Percentiles rank a stretch among this genome's conserved stretches.
phyloP scores from a whole-genome alignment of 2,888 invertebrate genomes.

The Schrankia costaestrigalis region DNA sequence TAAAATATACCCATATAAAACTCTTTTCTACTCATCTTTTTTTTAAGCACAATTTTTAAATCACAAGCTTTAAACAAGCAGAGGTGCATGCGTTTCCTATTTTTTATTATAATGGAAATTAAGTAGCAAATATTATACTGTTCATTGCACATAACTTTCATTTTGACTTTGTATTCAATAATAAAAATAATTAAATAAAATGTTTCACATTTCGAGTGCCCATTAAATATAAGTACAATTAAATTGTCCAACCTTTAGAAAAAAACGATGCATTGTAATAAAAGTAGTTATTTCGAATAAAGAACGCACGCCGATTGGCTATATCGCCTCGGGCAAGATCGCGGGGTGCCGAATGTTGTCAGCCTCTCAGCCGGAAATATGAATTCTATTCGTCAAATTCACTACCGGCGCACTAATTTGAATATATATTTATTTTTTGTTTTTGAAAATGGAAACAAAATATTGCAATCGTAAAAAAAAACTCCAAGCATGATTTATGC shows the following conservation, averaged over 20 bases:
- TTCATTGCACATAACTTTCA: too few relatives aligned
- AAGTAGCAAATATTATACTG: too few relatives aligned
- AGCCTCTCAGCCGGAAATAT: constrained; percentile 67
- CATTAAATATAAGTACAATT: constrained; percentile 55
- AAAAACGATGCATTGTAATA: constrained; percentile 54
- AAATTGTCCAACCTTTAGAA: constrained; percentile 51
- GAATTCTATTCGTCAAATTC: constrained; percentile 68
- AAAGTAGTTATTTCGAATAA: constrained; percentile 61
- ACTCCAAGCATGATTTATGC: too few relatives aligned
- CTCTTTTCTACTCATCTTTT: too few relatives aligned
- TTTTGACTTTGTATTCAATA: background rate
- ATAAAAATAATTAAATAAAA: background rate
- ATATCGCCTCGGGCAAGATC: constrained; percentile 69
- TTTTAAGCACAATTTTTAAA: too few relatives aligned
- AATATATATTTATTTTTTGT: constrained; percentile 28
- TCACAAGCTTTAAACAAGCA: too few relatives aligned
- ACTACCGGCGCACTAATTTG: constrained; percentile 50
- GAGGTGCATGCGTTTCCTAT: too few relatives aligned
- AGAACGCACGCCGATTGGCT: constrained; percentile 67
- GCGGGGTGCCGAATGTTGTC: constrained; percentile 71
- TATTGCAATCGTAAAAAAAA: background rate
- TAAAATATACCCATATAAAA: too few relatives aligned
- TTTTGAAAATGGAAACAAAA: constrained; percentile 11
- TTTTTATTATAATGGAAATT: too few relatives aligned
- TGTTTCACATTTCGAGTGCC: constrained; percentile 16